Conservation (phyloP, 2,888 invertebrate species). For the Creontiades dilutus region DNA sequence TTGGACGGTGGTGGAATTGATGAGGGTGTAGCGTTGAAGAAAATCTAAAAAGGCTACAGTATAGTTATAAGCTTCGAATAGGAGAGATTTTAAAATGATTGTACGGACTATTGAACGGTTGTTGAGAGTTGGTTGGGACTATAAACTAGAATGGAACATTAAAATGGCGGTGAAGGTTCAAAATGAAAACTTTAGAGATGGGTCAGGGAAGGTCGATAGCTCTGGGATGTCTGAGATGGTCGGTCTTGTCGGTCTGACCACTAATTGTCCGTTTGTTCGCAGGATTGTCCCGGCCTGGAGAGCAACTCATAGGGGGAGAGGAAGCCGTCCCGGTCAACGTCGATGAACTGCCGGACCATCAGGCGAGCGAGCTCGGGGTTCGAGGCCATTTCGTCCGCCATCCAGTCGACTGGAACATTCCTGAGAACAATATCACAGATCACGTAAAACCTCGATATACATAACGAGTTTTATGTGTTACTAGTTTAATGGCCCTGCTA, state of each 20-base stretch:
- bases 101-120: not conserved
- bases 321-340: conserved; percentile 81
- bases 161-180: not conserved
- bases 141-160: not conserved
- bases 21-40: not conserved
- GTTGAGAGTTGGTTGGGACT: not conserved
- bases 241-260: conserved; percentile 18
- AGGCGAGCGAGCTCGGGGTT: conserved; percentile 82
- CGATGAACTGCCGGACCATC: conserved; percentile 82
- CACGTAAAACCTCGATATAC: no score
- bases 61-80: no score
- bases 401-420: conserved; percentile 78
- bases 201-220: not conserved
- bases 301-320: conserved; percentile 82
- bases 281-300: conserved; percentile 76
- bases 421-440: conserved; percentile 74
- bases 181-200: not conserved
- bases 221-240: not conserved
- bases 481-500: no score
- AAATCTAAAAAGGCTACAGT: not conserved
- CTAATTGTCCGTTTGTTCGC: conserved; percentile 52
- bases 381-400: conserved; percentile 80
- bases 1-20: not conserved
- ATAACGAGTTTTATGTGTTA: no score
- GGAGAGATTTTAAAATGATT: no score